phyloP scores from a whole-genome alignment of 1,140 invertebrate genomes.

The Aphelenchoides avenae region DNA sequence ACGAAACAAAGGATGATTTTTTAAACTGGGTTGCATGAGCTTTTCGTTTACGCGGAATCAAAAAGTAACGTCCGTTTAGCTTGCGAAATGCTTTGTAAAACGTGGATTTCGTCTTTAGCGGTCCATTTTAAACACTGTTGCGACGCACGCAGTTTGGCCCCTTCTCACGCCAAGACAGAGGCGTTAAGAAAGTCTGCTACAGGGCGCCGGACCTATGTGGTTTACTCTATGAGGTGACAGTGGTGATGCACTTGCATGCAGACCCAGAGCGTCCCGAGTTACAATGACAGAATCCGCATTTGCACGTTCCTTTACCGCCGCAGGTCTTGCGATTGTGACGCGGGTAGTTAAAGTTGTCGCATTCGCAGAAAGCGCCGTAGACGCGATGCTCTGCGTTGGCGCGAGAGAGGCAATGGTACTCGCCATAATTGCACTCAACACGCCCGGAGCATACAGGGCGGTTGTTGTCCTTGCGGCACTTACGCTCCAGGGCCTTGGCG shows the following conservation, averaged over 20 bases:
- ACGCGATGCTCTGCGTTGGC: constrained; percentile 56
- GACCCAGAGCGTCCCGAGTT: constrained; percentile 58
- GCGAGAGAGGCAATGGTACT: constrained; percentile 61
- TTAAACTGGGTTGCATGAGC: too few species aligned
- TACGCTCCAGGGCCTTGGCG: constrained; percentile 53
- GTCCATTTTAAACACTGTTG: too few species aligned
- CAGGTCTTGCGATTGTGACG: constrained; percentile 61
- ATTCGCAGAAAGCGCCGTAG: constrained; percentile 63
- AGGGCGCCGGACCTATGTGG: too few species aligned
- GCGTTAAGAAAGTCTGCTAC: too few species aligned
- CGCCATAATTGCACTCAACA: constrained; percentile 68
- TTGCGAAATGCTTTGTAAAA: too few species aligned
- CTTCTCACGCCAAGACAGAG: too few species aligned
- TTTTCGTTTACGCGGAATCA: too few species aligned
- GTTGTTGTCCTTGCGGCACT: constrained; percentile 50
- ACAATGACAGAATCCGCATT: constrained; percentile 65
- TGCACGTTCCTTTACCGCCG: constrained; percentile 67
- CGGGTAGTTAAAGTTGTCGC: constrained; percentile 64
- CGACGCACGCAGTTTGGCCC: too few species aligned
- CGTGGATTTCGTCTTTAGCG: too few species aligned
- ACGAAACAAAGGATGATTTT: too few species aligned
- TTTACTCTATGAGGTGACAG: too few species aligned
- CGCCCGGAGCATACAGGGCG: constrained; percentile 62
- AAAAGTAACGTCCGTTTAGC: too few species aligned
- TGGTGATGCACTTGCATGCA: constrained; percentile 81